Percentiles rank a stretch among this genome's conserved stretches.
Conservation (phyloP, 2,113 vertebrate genomes). For the Seriola rivoliana region DNA sequence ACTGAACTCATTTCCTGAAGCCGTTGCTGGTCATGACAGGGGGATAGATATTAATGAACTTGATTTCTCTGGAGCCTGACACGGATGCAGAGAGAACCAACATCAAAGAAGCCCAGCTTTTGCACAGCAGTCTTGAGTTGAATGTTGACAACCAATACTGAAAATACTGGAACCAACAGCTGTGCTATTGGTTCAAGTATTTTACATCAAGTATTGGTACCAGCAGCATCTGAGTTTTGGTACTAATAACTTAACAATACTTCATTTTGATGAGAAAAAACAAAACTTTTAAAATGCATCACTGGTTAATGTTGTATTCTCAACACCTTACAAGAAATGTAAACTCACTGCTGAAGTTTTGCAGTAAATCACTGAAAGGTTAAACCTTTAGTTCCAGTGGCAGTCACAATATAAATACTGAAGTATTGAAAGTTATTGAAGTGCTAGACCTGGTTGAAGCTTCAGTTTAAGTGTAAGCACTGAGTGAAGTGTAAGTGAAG, state of each 20-base stretch:
- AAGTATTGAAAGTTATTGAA: background rate
- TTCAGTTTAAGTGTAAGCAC: too few relatives aligned
- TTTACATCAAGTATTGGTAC: background rate
- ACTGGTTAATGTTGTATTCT: background rate
- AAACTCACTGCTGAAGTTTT: too few relatives aligned
- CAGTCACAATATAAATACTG: background rate
- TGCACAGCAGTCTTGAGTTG: background rate
- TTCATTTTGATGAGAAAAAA: background rate
- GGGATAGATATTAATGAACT: conserved; percentile 35
- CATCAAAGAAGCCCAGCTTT: background rate
- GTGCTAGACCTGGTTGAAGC: background rate
- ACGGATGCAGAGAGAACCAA: background rate
- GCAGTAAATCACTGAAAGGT: background rate
- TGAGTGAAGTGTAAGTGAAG: too few relatives aligned
- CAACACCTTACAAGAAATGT: too few relatives aligned
- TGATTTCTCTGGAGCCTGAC: background rate
- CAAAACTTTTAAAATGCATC: background rate
- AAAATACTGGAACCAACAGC: too few relatives aligned
- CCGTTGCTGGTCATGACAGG: conserved; percentile 9
- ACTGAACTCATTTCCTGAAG: conserved; percentile 47
- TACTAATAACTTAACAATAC: background rate
- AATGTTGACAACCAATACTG: background rate
- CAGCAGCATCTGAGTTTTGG: background rate
- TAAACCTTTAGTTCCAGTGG: background rate
- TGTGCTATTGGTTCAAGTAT: background rate